These are phyloP conservation scores for Dicrurus megarhynchus DNA, from an alignment of 2,113 vertebrate genomes.

Conservation along the genomic window DNA sequence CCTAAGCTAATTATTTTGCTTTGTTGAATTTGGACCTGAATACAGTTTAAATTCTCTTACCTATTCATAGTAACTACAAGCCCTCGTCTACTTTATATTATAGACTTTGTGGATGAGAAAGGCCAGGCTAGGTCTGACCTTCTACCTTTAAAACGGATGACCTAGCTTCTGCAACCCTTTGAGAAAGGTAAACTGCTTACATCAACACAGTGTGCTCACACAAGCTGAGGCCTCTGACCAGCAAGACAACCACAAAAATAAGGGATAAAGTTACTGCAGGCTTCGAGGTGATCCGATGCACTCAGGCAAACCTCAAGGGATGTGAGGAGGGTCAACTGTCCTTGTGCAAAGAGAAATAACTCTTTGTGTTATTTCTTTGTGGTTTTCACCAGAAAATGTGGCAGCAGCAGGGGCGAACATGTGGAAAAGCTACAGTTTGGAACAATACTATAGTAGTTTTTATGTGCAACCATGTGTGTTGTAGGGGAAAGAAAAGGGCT, in stretches of 20 bases:
- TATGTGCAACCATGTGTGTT: not conserved
- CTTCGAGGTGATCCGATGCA: not conserved
- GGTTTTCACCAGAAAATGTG: not conserved
- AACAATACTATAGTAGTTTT: not conserved
- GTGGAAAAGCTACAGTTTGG: not conserved
- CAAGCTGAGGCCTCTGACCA: not conserved
- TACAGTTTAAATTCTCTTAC: not conserved
- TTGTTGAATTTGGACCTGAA: not conserved
- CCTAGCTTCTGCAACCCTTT: not conserved
- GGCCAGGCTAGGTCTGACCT: not conserved
- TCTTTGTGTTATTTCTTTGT: not conserved
- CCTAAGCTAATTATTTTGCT: not conserved
- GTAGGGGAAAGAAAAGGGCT: not conserved
- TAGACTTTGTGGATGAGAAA: not conserved
- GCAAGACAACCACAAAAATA: not conserved
- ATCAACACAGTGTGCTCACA: not conserved
- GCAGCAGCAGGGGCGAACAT: fast-evolving
- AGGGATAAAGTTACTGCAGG: not conserved
- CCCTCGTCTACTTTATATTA: not conserved
- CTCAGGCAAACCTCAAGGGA: not conserved
- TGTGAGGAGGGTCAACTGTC: not conserved
- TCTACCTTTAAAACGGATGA: not conserved
- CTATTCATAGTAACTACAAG: not conserved
- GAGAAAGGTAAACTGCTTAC: not conserved
- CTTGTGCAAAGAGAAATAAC: not conserved